phyloP scores from a whole-genome alignment of 2,888 invertebrate genomes.

The Sturmia bella region DNA sequence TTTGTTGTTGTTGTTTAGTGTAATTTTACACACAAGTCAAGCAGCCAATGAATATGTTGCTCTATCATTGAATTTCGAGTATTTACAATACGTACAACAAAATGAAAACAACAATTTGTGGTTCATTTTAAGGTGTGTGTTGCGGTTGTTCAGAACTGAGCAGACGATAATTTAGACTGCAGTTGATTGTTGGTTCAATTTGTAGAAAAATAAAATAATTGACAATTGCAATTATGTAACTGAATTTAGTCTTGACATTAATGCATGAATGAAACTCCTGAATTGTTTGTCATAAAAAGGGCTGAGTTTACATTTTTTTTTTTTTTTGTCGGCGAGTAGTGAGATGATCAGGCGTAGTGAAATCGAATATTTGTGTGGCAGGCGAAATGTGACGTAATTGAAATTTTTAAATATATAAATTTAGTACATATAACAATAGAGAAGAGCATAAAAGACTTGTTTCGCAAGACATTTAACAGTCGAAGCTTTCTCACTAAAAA shows the following conservation, averaged over 20 bases:
- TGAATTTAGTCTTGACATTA: slow-evolving; percentile 76
- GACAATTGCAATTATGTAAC: slow-evolving; percentile 43
- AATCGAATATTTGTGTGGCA: not conserved
- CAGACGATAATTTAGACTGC: slow-evolving; percentile 20
- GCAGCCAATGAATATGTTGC: slow-evolving; percentile 4
- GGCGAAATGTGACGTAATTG: not conserved
- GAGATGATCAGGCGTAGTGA: not conserved
- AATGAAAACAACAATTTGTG: slow-evolving; percentile 47
- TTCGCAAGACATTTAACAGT: too few species aligned
- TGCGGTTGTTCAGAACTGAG: slow-evolving; percentile 30
- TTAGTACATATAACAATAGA: too few species aligned
- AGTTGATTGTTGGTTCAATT: slow-evolving; percentile 20
- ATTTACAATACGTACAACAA: not conserved
- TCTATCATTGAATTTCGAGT: slow-evolving; percentile 20
- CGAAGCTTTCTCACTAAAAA: too few species aligned
- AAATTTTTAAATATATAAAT: not conserved
- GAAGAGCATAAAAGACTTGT: too few species aligned
- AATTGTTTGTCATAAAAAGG: slow-evolving; percentile 20
- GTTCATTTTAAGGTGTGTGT: slow-evolving; percentile 67
- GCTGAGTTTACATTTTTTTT: slow-evolving; percentile 19
- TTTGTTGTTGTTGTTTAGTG: not conserved
- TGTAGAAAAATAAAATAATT: slow-evolving; percentile 11
- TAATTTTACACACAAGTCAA: slow-evolving; percentile 1
- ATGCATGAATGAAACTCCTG: slow-evolving; percentile 63
- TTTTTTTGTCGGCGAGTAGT: not conserved